Evolutionary conservation across 2,797 vertebrate species (phyloP).

Genomic region (Salarias fasciatus): DNA sequence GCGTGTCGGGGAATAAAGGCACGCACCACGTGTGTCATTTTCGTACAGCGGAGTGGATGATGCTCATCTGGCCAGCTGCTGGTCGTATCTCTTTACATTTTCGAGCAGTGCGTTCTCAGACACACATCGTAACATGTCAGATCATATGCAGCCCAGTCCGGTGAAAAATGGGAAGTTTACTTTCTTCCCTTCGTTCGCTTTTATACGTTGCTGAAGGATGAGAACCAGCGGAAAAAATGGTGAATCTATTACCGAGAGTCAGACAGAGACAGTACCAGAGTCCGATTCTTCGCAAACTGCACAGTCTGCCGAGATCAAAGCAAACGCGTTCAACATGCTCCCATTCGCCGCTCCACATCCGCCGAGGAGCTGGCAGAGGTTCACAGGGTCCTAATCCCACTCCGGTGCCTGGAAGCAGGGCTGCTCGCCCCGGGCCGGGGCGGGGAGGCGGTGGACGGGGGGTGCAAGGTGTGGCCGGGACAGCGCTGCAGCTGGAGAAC

Average conservation of each 20-base stretch:
- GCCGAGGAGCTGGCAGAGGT: constrained; percentile 64
- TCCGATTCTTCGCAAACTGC: constrained; percentile 63
- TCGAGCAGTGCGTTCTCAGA: constrained; percentile 45
- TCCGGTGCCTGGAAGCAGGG: constrained; percentile 45
- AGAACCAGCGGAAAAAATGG: constrained; percentile 50
- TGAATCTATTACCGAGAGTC: constrained; percentile 56
- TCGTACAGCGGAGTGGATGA: constrained; percentile 12
- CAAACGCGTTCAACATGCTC: constrained; percentile 70
- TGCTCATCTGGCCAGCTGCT: constrained; percentile 38
- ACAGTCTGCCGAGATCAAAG: constrained; percentile 73
- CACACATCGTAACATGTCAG: constrained; percentile 61
- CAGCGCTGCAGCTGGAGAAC: constrained; percentile 43
- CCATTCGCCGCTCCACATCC: constrained; percentile 62
- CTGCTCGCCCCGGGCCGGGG: constrained; percentile 11
- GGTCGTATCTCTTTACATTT: constrained; percentile 60
- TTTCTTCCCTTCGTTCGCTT: constrained; percentile 7
- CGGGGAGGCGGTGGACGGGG: too few relatives aligned
- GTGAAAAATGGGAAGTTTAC: constrained; percentile 33
- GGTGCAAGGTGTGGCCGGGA: constrained; percentile 52
- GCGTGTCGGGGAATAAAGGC: constrained; percentile 2
- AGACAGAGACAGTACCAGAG: constrained; percentile 62
- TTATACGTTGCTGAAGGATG: constrained; percentile 47
- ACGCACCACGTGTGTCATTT: not conserved
- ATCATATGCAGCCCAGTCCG: constrained; percentile 39
- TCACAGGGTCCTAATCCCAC: constrained; percentile 62